phyloP scores from a whole-genome alignment of 64 coral and sea anemone genomes.

The Actinia tenebrosa region DNA sequence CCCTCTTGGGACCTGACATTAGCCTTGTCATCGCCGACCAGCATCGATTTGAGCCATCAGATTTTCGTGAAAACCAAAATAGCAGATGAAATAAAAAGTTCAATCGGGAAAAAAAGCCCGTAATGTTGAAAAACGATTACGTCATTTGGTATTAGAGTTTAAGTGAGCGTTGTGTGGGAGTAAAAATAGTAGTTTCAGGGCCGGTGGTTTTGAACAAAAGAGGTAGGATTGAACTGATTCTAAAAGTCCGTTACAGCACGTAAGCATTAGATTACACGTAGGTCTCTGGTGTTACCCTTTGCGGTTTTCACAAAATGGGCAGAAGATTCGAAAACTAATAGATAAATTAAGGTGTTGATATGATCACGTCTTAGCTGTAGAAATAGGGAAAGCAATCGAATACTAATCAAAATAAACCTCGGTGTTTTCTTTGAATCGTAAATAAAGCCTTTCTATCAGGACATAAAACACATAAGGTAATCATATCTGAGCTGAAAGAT shows the following conservation, averaged over 20 bases:
- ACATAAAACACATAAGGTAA: neutral
- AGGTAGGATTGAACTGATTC: neutral
- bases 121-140: neutral
- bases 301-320: constrained; percentile 15
- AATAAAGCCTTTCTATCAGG: neutral
- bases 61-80: constrained; percentile 13
- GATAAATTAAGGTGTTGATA: constrained; percentile 16
- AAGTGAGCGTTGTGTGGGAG: neutral
- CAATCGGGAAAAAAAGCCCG: neutral
- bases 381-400: neutral
- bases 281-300: neutral
- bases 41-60: constrained; percentile 22
- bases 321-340: constrained; percentile 18
- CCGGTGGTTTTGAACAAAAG: neutral
- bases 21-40: constrained; percentile 9
- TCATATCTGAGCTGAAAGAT: constrained; percentile 1
- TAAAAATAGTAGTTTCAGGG: neutral
- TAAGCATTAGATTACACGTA: constrained; percentile 5
- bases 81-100: neutral
- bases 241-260: constrained; percentile 2
- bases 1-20: constrained; percentile 52
- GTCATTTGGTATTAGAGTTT: neutral
- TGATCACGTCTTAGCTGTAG: neutral
- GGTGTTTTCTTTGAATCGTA: neutral
- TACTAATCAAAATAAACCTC: neutral